Conservation (phyloP, 2,113 vertebrate species). For the Uropsilus gracilis region DNA sequence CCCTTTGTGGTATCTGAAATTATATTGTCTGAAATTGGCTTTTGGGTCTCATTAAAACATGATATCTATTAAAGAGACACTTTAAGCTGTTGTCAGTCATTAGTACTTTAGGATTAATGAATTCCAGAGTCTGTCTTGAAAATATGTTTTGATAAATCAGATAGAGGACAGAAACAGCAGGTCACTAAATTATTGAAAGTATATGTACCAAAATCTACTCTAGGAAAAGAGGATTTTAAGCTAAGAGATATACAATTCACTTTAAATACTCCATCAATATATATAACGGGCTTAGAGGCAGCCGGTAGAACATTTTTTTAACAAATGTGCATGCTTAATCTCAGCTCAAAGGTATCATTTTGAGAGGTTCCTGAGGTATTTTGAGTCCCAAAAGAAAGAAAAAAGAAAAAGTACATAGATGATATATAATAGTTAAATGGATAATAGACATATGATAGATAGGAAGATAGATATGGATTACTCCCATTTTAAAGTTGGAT, state of each 20-base stretch:
- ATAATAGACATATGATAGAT: neutral
- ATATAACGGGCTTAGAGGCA: neutral
- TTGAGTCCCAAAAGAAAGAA: neutral
- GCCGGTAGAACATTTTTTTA: neutral
- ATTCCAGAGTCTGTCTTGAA: neutral
- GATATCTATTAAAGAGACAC: neutral
- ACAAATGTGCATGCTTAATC: neutral
- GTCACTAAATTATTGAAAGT: neutral
- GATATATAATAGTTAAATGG: neutral
- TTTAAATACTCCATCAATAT: neutral
- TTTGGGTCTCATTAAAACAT: neutral
- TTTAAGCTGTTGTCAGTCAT: neutral
- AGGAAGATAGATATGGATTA: neutral
- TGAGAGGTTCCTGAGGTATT: slow-evolving; percentile 35
- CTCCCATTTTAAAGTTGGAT: slow-evolving; percentile 41
- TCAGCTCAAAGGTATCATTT: neutral
- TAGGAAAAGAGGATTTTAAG: neutral
- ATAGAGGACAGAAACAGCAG: neutral
- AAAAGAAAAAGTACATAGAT: no score
- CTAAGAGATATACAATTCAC: neutral
- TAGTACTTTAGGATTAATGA: slow-evolving; percentile 33
- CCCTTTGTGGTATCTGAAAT: neutral
- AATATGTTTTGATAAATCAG: neutral
- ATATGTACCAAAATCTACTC: neutral
- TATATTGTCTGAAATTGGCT: neutral